Evolutionary conservation across 1,140 invertebrate species (phyloP).

Genomic region (Antheraea pernyi): DNA sequence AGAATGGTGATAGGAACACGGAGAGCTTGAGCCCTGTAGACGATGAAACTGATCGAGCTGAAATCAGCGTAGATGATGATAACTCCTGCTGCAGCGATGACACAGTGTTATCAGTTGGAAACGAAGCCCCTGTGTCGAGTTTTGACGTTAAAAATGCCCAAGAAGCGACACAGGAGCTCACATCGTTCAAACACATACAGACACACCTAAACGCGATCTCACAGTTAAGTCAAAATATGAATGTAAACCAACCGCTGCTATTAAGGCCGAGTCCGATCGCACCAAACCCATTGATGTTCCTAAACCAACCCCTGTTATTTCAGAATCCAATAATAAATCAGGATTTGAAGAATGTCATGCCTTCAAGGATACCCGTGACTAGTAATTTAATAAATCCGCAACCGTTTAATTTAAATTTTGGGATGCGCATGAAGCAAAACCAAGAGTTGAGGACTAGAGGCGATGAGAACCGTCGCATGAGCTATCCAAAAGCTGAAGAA

Average conservation of each 20-base stretch:
- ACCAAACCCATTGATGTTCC: conserved; percentile 75
- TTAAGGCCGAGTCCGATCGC: conserved; percentile 72
- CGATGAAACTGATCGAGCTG: conserved; percentile 58
- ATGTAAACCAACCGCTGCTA: conserved; percentile 64
- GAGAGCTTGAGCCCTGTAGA: conserved; percentile 57
- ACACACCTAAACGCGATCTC: conserved; percentile 81
- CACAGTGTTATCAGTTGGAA: conserved; percentile 84
- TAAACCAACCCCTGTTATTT: conserved; percentile 75
- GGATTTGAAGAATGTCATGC: conserved; percentile 47
- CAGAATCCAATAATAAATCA: conserved; percentile 64
- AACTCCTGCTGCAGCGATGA: conserved; percentile 83
- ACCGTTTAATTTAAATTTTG: conserved; percentile 51
- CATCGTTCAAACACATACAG: conserved; percentile 81
- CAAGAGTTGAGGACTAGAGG: conserved; percentile 43
- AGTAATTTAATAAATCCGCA: conserved; percentile 47
- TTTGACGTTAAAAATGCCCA: conserved; percentile 39
- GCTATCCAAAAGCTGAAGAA: conserved; percentile 60
- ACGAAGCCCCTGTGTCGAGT: conserved; percentile 76
- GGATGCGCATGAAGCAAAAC: conserved; percentile 41
- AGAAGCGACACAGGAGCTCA: conserved; percentile 50
- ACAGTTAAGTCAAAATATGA: conserved; percentile 76
- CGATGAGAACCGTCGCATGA: conserved; percentile 48
- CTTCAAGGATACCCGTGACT: conserved; percentile 45
- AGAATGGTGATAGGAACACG: conserved; percentile 39
- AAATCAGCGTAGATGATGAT: conserved; percentile 71